These are phyloP conservation scores for Antheraea assamensis DNA, from an alignment of 2,888 invertebrate genomes.

Conservation along the genomic window DNA sequence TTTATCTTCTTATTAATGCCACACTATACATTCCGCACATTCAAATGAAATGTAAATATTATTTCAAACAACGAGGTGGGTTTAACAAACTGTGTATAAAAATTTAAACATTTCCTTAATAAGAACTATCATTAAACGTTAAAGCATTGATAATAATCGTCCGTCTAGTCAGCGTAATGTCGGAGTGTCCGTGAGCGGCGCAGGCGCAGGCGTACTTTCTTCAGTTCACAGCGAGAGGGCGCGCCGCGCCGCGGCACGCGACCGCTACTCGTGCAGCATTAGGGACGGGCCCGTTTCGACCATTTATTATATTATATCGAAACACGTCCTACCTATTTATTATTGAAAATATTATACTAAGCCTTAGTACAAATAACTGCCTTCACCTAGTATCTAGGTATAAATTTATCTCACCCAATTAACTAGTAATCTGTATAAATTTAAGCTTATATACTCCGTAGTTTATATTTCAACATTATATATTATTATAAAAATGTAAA, in stretches of 20 bases:
- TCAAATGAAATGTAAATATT: background rate
- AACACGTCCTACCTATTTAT: constrained; percentile 6
- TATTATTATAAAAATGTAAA: background rate
- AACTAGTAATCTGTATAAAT: background rate
- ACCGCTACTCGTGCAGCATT: constrained; percentile 65
- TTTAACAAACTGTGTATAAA: constrained; percentile 11
- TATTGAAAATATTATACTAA: constrained; percentile 9
- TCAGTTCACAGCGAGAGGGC: constrained; percentile 55
- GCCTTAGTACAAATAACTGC: constrained; percentile 17
- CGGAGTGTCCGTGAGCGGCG: constrained; percentile 33
- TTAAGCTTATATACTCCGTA: background rate
- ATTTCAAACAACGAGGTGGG: background rate
- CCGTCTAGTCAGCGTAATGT: constrained; percentile 28
- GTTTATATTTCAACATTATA: background rate
- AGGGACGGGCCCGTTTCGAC: constrained; percentile 37
- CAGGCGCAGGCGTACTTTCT: constrained; percentile 59
- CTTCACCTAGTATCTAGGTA: background rate
- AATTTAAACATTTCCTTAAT: constrained; percentile 27
- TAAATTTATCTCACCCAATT: background rate
- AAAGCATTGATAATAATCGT: constrained; percentile 33
- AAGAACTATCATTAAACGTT: constrained; percentile 38
- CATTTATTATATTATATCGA: constrained; percentile 26
- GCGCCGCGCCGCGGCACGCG: constrained; percentile 72
- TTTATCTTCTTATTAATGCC: background rate
- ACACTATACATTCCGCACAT: background rate